Conservation (phyloP, 1,140 invertebrate species). For the Trichonephila clavata region DNA sequence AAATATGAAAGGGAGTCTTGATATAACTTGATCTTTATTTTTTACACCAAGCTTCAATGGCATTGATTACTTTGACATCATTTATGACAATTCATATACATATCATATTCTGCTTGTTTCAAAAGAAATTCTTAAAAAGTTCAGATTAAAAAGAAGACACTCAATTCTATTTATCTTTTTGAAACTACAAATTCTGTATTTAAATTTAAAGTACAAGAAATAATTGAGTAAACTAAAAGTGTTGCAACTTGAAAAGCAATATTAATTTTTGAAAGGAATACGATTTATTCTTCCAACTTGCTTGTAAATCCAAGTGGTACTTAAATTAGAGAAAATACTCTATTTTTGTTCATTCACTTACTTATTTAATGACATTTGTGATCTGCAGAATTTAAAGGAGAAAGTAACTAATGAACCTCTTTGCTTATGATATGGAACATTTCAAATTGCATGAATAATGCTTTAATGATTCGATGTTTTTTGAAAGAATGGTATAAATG, state of each 20-base stretch:
- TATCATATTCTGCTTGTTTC: slow-evolving; percentile 42
- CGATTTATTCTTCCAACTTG: too few species aligned
- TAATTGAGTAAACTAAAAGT: too few species aligned
- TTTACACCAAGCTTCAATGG: slow-evolving; percentile 46
- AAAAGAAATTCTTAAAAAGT: not conserved
- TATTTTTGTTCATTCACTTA: too few species aligned
- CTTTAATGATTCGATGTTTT: slow-evolving; percentile 64
- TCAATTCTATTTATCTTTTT: slow-evolving; percentile 53
- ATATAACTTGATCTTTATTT: slow-evolving; percentile 69
- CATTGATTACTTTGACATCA: slow-evolving; percentile 59
- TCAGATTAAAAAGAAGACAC: slow-evolving; percentile 62
- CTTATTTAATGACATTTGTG: not conserved
- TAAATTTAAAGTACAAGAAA: not conserved
- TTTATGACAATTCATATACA: slow-evolving; percentile 66
- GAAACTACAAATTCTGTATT: slow-evolving; percentile 4
- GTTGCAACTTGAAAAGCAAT: too few species aligned
- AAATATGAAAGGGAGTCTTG: not conserved
- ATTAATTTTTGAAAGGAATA: too few species aligned
- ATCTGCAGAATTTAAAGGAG: not conserved
- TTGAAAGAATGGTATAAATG: slow-evolving; percentile 18
- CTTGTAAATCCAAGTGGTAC: too few species aligned
- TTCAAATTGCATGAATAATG: slow-evolving; percentile 61
- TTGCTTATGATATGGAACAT: slow-evolving; percentile 33
- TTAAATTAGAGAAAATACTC: too few species aligned
- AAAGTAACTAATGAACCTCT: not conserved